phyloP scores from a whole-genome alignment of 30 jellyfish, hydroid and myxozoan species.

The Aurelia aurita complex sp. Pacific region DNA sequence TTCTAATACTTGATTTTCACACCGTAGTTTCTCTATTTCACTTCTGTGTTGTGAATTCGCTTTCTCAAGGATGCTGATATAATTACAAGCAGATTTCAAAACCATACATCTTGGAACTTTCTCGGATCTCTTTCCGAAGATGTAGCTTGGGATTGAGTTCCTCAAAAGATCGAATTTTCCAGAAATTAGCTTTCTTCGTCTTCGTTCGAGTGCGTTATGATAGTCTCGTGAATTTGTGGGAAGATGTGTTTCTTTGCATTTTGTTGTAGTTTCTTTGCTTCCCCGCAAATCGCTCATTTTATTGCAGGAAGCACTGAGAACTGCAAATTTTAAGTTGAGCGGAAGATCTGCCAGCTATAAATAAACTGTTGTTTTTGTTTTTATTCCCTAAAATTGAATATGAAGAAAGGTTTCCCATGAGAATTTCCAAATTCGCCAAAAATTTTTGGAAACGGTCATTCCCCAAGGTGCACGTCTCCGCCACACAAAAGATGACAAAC shows the following conservation, averaged over 20 bases:
- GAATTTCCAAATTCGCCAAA: too few species aligned
- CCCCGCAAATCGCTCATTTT: conserved; percentile 10
- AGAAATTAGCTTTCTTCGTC: conserved; percentile 60
- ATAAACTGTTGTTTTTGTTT: background rate
- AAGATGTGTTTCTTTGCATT: background rate
- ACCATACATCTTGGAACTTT: conserved; percentile 66
- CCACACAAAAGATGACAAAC: too few species aligned
- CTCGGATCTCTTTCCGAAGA: conserved; percentile 39
- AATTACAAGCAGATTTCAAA: conserved; percentile 66
- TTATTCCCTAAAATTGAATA: too few species aligned
- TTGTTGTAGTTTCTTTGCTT: background rate
- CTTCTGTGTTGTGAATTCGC: conserved; percentile 39
- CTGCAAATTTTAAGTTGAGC: too few species aligned
- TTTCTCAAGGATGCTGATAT: conserved; percentile 59
- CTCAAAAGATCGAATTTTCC: conserved; percentile 48
- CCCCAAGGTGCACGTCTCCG: too few species aligned
- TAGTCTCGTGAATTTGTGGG: conserved; percentile 57
- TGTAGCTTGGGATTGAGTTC: conserved; percentile 55
- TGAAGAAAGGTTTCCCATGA: too few species aligned
- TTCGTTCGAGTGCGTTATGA: conserved; percentile 75
- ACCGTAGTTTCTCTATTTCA: conserved; percentile 53
- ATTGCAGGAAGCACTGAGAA: background rate
- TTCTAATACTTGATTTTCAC: conserved; percentile 56
- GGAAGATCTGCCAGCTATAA: background rate
- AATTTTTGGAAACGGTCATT: too few species aligned